A percentile compares a stretch with the other conserved stretches of the same genome.
Conservation (phyloP, 2,113 vertebrate genomes). For the Ammospiza caudacuta region DNA sequence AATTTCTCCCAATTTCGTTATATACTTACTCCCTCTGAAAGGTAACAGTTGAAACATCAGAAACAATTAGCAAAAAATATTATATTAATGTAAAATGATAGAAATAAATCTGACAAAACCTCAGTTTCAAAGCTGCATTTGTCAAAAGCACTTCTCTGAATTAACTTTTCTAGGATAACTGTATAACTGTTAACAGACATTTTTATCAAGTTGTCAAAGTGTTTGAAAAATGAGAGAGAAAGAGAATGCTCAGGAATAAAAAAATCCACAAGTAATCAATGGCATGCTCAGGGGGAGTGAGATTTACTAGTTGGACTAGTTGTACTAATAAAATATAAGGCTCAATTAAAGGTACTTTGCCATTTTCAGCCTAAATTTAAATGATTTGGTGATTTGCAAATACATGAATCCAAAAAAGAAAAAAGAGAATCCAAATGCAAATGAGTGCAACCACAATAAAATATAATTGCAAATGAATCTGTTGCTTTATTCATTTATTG, state of each 20-base stretch:
- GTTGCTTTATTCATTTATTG: slow-evolving; percentile 85
- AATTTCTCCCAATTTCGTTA: slow-evolving; percentile 52
- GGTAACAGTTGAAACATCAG: slow-evolving; percentile 48
- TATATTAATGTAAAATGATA: slow-evolving; percentile 26
- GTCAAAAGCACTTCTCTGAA: slow-evolving; percentile 35
- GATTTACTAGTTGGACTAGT: background rate
- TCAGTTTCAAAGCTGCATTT: slow-evolving; percentile 15
- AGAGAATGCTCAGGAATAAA: background rate
- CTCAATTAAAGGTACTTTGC: slow-evolving; percentile 62
- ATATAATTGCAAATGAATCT: slow-evolving; percentile 85
- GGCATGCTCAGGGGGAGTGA: background rate
- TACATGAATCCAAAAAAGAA: slow-evolving; percentile 51
- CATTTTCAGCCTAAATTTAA: slow-evolving; percentile 72
- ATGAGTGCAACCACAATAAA: slow-evolving; percentile 77
- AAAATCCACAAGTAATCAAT: slow-evolving; percentile 23
- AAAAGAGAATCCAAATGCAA: slow-evolving; percentile 74
- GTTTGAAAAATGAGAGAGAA: slow-evolving; percentile 38
- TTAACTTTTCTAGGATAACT: slow-evolving; percentile 38
- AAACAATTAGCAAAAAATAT: slow-evolving; percentile 63
- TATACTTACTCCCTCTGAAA: slow-evolving; percentile 54
- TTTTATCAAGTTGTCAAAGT: slow-evolving; percentile 41
- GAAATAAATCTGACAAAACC: slow-evolving; percentile 42
- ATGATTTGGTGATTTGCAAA: slow-evolving; percentile 72
- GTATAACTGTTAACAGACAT: slow-evolving; percentile 23
- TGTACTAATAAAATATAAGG: slow-evolving; percentile 45